phyloP scores from a whole-genome alignment of 2,888 invertebrate species.

The Lasioglossum figueresi region DNA sequence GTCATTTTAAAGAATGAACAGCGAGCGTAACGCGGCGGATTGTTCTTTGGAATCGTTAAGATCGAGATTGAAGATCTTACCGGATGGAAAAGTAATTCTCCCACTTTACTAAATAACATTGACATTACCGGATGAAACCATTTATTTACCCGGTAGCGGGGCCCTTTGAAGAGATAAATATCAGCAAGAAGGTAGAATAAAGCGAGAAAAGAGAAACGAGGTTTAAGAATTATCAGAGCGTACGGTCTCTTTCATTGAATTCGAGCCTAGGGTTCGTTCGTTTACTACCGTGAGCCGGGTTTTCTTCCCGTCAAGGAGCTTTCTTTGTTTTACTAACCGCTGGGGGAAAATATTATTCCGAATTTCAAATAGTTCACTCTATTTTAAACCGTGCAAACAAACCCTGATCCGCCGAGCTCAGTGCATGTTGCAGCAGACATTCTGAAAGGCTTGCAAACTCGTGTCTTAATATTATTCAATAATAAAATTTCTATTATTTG shows the following conservation, averaged over 20 bases:
- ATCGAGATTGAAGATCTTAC: not conserved
- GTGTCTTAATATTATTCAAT: no score
- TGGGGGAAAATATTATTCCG: not conserved
- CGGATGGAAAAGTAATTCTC: not conserved
- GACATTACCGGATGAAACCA: not conserved
- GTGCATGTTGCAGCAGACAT: no score
- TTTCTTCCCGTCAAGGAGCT: not conserved
- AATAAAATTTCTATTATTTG: no score
- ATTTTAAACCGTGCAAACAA: not conserved
- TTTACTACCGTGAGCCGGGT: not conserved
- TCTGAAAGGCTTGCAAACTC: no score
- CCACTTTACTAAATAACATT: not conserved
- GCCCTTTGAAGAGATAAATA: not conserved
- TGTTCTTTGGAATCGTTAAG: not conserved
- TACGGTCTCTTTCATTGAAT: not conserved
- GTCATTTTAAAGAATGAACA: not conserved
- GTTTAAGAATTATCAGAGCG: constrained; percentile 2
- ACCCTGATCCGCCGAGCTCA: not conserved
- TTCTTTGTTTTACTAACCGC: not conserved
- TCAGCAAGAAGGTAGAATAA: not conserved
- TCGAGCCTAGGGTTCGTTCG: not conserved
- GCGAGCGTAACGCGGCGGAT: not conserved
- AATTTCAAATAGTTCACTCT: not conserved
- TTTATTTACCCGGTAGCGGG: not conserved
- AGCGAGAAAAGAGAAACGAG: not conserved